Evolutionary conservation across 2,888 invertebrate genomes (phyloP).

Genomic region (Cheiracanthium punctorium): DNA sequence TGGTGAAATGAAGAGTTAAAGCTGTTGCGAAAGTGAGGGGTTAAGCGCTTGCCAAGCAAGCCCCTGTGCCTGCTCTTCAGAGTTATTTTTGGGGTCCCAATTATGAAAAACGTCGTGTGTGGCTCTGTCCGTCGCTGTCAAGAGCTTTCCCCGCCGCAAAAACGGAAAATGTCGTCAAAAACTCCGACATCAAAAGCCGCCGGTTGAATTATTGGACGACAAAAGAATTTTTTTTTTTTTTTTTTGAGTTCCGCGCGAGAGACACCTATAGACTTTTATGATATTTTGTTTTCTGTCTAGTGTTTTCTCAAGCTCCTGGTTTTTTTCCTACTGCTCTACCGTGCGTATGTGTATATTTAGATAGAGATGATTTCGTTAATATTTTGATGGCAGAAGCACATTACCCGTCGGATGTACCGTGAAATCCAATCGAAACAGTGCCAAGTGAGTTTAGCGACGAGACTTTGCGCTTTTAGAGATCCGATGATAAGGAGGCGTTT

Average conservation of each 20-base stretch:
- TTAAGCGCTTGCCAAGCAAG: slow-evolving; percentile 45
- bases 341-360: not conserved
- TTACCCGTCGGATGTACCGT: not conserved
- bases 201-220: slow-evolving; percentile 58
- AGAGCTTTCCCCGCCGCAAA: slow-evolving; percentile 22
- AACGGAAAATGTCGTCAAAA: slow-evolving; percentile 36
- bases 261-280: not conserved
- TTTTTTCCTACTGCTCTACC: too few species aligned
- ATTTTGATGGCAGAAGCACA: not conserved
- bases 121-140: slow-evolving; percentile 48
- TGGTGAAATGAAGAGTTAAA: slow-evolving; percentile 39
- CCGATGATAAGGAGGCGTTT: too few species aligned
- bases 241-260: not conserved
- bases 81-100: slow-evolving; percentile 52
- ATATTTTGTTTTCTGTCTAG: not conserved
- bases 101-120: slow-evolving; percentile 60
- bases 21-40: slow-evolving; percentile 51
- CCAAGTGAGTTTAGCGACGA: too few species aligned
- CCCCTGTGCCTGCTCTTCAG: slow-evolving; percentile 43
- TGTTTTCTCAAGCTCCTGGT: not conserved
- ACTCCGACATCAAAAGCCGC: slow-evolving; percentile 42
- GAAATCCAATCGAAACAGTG: not conserved
- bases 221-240: not conserved
- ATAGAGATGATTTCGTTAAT: not conserved
- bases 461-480: too few species aligned